These are phyloP conservation scores for Smittia sp. DNA, from an alignment of 2,888 invertebrate species.

Conservation along the genomic window DNA sequence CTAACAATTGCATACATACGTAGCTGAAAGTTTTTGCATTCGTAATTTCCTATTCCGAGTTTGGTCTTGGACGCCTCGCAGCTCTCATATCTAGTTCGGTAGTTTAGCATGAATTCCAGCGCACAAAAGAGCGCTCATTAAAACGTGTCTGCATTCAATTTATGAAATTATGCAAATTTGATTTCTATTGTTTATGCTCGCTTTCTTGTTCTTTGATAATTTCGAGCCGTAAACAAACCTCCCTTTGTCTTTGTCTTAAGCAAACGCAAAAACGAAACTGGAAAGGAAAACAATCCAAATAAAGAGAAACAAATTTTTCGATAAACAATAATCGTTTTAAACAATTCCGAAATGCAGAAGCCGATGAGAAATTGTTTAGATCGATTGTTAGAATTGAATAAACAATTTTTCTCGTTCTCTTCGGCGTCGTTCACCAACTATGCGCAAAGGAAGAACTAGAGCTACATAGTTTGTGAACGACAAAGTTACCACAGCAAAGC, in stretches of 20 bases:
- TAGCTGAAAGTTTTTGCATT: constrained; percentile 24
- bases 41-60: constrained; percentile 39
- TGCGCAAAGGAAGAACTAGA: no score
- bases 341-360: background rate
- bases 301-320: constrained; percentile 5
- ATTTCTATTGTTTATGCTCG: constrained; percentile 38
- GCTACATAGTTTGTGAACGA: no score
- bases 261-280: background rate
- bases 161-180: constrained; percentile 41
- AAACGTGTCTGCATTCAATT: constrained; percentile 40
- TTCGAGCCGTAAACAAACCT: background rate
- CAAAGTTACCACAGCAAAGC: background rate
- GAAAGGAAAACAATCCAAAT: background rate
- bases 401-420: background rate
- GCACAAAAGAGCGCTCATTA: constrained; percentile 39
- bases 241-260: constrained; percentile 1
- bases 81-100: constrained; percentile 30
- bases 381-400: background rate
- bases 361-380: constrained; percentile 3
- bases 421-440: no score
- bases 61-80: constrained; percentile 16
- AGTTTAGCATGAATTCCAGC: background rate
- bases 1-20: background rate
- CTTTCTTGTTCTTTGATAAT: constrained; percentile 19
- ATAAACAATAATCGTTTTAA: constrained; percentile 19